Percentiles rank a stretch among this genome's conserved stretches.
These are phyloP conservation scores for Tiaroga cobitis DNA, from an alignment of 2,797 vertebrate species.

Conservation along the genomic window DNA sequence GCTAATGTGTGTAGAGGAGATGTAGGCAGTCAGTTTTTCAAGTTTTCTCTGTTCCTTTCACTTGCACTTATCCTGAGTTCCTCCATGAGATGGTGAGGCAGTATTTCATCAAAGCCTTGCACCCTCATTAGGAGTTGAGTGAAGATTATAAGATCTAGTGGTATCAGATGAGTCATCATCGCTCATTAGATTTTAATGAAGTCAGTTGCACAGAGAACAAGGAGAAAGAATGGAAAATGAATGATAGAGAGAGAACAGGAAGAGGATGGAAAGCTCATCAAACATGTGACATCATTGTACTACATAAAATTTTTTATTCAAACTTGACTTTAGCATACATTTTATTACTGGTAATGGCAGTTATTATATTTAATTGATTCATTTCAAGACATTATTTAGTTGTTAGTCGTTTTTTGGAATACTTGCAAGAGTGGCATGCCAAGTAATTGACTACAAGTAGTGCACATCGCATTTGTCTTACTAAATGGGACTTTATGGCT, in stretches of 20 bases:
- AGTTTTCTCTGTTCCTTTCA: not conserved
- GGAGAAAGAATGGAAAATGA: slow-evolving; percentile 1
- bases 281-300: slow-evolving; percentile 28
- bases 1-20: not conserved
- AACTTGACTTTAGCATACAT: not conserved
- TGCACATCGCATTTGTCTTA: not conserved
- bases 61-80: not conserved
- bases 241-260: slow-evolving; percentile 16
- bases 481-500: not conserved
- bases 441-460: not conserved
- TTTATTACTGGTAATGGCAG: not conserved
- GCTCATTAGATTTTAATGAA: slow-evolving; percentile 67
- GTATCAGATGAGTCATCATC: slow-evolving; percentile 66
- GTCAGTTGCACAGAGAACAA: slow-evolving; percentile 51
- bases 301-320: not conserved
- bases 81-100: slow-evolving; percentile 34
- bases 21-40: not conserved
- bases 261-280: not conserved
- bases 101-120: slow-evolving; percentile 51
- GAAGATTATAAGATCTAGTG: slow-evolving; percentile 64
- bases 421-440: not conserved
- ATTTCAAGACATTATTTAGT: not conserved
- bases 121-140: slow-evolving; percentile 65
- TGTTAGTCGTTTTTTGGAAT: not conserved
- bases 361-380: not conserved